A percentile compares a stretch with the other conserved stretches of the same genome.
Conservation (phyloP, 2,113 vertebrate genomes). For the Pongo abelii region DNA sequence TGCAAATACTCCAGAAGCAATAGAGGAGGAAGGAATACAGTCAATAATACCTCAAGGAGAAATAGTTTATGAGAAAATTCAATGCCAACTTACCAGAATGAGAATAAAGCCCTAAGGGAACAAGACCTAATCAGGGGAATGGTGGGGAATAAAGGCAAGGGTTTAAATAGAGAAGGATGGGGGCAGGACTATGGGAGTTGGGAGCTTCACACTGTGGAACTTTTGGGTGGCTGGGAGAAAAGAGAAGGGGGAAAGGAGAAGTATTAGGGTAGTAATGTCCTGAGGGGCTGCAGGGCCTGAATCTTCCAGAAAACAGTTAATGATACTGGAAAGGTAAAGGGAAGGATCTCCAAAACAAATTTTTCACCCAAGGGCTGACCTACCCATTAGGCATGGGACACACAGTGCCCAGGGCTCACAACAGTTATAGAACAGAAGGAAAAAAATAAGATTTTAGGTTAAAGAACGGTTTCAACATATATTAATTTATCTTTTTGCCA, state of each 20-base stretch:
- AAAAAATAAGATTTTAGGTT: background rate
- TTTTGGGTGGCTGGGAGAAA: background rate
- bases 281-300: background rate
- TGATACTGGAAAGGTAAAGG: background rate
- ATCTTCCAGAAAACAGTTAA: background rate
- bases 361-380: background rate
- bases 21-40: background rate
- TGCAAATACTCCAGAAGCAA: background rate
- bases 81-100: background rate
- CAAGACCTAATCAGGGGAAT: background rate
- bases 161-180: background rate
- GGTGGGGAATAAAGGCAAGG: background rate
- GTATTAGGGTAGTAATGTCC: background rate
- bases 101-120: background rate
- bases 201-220: background rate
- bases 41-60: background rate
- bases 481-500: background rate
- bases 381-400: background rate
- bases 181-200: background rate
- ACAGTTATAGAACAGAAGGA: background rate
- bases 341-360: background rate
- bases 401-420: background rate
- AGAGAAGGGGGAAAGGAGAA: rapidly evolving
- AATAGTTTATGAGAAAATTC: background rate
- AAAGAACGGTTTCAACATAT: background rate